Base-by-base conservation (phyloP, 2,113 vertebrate species). In the Puma concolor region DNA sequence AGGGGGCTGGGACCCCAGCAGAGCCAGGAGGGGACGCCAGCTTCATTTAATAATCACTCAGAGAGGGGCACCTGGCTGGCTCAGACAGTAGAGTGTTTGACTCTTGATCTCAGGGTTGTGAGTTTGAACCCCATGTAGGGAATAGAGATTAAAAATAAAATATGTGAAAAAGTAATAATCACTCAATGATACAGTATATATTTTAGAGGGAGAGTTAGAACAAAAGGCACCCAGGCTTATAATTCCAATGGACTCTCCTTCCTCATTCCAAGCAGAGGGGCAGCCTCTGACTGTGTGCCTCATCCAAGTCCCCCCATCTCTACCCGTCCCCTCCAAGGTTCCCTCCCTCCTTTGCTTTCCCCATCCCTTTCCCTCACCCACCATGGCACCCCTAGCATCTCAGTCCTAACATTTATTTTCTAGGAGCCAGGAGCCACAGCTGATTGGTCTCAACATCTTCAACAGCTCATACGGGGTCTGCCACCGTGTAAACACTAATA, bases 21-120 rank as follows among this genome's bases (percentile, higher is more conserved):
- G 15, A 67, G 14, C 27, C 11, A 41, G 82, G 4, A 86, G 7
- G 44, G 4, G 50, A 14, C 5, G 77, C 69, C 50, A 71, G 41
- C 54, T 76, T 71, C 25, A 72, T 69, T 69, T 77, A 77, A 89
- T 66, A 76, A 92, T 71, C 72, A 66, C 38, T 88, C 41, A 82
- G 76, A 92, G 36, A 95, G 14, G 27, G 74, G 27, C 41, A 16
- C 15, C 74, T 5, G 41, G 72, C 41, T 77, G 41, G 74, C 41
- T 29, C 72, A 27, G 25, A 29, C 38, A 44, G 21, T 25, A 25
- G 72, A 41, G 6, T 0, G 0, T 74, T 6, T 7, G 23, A 74
- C 38, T 44, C 72, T 44, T 27, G 38, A 14, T 74, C 38, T 38
- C 12, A 1, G 72, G 21, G 12, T 44, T 74, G 38, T 27, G 38